phyloP scores from a whole-genome alignment of 2,888 invertebrate species.

The Sarcophaga carnaria region DNA sequence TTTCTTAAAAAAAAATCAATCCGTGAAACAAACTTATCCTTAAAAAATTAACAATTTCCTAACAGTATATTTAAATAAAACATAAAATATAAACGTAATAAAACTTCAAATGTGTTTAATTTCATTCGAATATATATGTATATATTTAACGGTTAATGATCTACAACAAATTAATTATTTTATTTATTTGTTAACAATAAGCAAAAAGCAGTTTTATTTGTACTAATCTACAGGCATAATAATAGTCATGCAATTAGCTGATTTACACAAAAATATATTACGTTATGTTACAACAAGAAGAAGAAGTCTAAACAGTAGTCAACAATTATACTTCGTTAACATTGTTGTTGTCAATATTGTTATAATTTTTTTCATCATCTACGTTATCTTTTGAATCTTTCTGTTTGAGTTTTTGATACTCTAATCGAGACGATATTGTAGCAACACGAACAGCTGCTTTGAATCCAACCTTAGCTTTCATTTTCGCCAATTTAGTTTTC shows the following conservation, averaged over 20 bases:
- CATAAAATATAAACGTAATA: constrained; percentile 37
- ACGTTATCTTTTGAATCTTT: constrained; percentile 72
- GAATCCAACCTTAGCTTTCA: constrained; percentile 85
- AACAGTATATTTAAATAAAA: constrained; percentile 63
- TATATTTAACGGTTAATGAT: background rate
- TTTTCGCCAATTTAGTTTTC: constrained; percentile 87
- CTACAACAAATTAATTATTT: background rate
- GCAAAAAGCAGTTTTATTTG: constrained; percentile 11
- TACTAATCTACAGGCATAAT: background rate
- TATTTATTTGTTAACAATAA: background rate
- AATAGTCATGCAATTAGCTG: background rate
- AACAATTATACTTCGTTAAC: constrained; percentile 17
- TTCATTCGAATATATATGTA: background rate
- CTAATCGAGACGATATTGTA: constrained; percentile 81
- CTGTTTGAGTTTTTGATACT: constrained; percentile 72
- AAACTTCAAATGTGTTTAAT: constrained; percentile 32
- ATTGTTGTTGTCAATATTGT: constrained; percentile 15
- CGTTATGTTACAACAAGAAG: background rate
- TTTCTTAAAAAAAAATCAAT: constrained; percentile 46
- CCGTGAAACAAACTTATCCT: constrained; percentile 37
- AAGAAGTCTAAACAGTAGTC: background rate
- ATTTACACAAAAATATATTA: background rate
- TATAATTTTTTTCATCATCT: constrained; percentile 71
- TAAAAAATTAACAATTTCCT: constrained; percentile 53
- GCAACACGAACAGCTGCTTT: constrained; percentile 87